Evolutionary conservation across 2,888 invertebrate species (phyloP).

Genomic region (Pandemis cinnamomeana): DNA sequence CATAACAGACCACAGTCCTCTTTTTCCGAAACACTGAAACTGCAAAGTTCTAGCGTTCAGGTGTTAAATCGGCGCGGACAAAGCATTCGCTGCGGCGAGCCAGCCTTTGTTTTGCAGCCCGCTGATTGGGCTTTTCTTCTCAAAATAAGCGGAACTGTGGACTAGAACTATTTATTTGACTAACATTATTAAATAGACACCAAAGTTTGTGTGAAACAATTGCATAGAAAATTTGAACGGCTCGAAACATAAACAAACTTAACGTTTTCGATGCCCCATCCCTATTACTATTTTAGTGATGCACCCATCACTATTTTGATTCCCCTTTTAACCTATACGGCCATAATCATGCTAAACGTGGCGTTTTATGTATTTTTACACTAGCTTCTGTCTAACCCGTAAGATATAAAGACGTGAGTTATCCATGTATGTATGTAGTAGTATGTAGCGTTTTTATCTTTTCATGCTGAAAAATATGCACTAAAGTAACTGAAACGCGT

Average conservation of each 20-base stretch:
- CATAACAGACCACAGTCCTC: background rate
- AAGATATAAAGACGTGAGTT: too few relatives aligned
- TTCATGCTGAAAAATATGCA: too few relatives aligned
- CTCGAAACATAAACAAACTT: background rate
- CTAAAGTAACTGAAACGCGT: too few relatives aligned
- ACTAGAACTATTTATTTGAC: slow-evolving; percentile 5
- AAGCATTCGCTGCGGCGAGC: slow-evolving; percentile 12
- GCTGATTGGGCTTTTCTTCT: slow-evolving; percentile 26
- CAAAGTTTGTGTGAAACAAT: background rate
- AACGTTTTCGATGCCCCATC: too few relatives aligned
- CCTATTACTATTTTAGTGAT: too few relatives aligned
- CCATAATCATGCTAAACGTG: too few relatives aligned
- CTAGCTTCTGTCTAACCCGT: too few relatives aligned
- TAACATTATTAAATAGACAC: background rate
- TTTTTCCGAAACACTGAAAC: slow-evolving; percentile 8
- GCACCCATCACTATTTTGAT: too few relatives aligned
- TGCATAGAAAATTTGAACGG: background rate
- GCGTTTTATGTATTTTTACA: too few relatives aligned
- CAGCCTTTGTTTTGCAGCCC: slow-evolving; percentile 14
- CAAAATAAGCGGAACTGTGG: background rate
- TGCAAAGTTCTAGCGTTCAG: slow-evolving; percentile 24
- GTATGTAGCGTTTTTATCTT: too few relatives aligned
- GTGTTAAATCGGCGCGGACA: slow-evolving; percentile 23
- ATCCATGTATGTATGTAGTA: too few relatives aligned
- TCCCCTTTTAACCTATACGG: too few relatives aligned